Percentiles rank a stretch among this genome's conserved stretches.
These are phyloP conservation scores for Diaprepes abbreviatus DNA, from an alignment of 2,888 invertebrate genomes.

Conservation along the genomic window DNA sequence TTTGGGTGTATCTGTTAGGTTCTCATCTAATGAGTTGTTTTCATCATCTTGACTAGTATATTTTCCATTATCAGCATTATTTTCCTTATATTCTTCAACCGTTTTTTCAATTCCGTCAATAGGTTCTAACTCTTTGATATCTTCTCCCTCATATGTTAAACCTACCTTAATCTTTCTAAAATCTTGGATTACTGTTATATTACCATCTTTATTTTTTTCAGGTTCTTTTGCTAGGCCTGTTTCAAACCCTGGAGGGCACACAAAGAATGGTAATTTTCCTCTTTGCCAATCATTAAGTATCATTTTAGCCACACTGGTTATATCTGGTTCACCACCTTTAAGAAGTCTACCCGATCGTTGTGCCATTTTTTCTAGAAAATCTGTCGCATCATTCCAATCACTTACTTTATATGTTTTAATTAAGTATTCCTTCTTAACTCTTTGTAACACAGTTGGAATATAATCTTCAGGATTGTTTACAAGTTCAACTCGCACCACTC, in stretches of 20 bases:
- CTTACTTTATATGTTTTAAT: slow-evolving; percentile 90
- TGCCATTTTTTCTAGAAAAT: slow-evolving; percentile 94
- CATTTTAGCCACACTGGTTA: slow-evolving; percentile 90
- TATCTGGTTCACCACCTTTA: slow-evolving; percentile 97
- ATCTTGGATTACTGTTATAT: slow-evolving; percentile 79
- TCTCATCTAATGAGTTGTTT: slow-evolving; percentile 57
- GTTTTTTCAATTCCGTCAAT: slow-evolving; percentile 60
- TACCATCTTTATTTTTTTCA: slow-evolving; percentile 62
- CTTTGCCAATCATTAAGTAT: slow-evolving; percentile 99
- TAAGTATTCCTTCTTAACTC: slow-evolving; percentile 92
- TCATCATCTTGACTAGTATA: slow-evolving; percentile 68
- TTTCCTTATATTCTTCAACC: slow-evolving; percentile 52
- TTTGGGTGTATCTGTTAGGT: slow-evolving; percentile 33
- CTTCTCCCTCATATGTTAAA: slow-evolving; percentile 66
- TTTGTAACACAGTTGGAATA: slow-evolving; percentile 85
- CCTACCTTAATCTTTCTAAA: slow-evolving; percentile 85
- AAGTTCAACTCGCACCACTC: slow-evolving; percentile 96
- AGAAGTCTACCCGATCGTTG: slow-evolving; percentile 88
- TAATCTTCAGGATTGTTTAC: slow-evolving; percentile 96
- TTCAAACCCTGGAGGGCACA: slow-evolving; percentile 87
- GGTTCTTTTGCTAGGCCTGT: slow-evolving; percentile 71
- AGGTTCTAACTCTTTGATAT: slow-evolving; percentile 73
- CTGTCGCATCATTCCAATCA: slow-evolving; percentile 84
- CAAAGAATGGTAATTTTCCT: slow-evolving; percentile 96
- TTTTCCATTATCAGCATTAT: slow-evolving; percentile 56